Evolutionary conservation across 2,113 vertebrate genomes (phyloP).

Genomic region (Grammomys surdaster): DNA sequence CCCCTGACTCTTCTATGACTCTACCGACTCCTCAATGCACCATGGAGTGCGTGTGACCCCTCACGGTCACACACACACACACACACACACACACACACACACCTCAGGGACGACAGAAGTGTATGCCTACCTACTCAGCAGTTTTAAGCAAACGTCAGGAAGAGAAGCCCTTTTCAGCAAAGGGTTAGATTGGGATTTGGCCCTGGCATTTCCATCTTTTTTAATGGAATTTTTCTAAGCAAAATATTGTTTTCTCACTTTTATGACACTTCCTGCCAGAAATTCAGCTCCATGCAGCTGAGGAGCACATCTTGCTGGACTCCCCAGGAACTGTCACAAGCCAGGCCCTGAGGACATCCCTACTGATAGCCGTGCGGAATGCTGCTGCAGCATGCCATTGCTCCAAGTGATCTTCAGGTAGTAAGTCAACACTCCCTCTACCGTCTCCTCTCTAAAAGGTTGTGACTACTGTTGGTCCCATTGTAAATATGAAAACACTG

Average conservation of each 20-base stretch:
- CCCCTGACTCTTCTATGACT: too few species aligned
- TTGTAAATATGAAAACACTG: not conserved
- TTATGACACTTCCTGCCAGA: conserved; percentile 22
- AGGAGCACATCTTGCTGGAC: not conserved
- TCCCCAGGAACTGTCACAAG: not conserved
- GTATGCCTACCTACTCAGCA: not conserved
- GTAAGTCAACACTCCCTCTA: not conserved
- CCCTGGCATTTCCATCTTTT: not conserved
- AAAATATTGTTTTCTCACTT: conserved; percentile 4
- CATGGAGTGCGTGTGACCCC: rapidly evolving
- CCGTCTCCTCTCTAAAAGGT: not conserved
- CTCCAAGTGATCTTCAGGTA: not conserved
- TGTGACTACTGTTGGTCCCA: not conserved
- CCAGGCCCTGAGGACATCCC: not conserved
- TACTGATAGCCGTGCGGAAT: not conserved
- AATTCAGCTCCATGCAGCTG: not conserved
- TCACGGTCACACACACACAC: not conserved
- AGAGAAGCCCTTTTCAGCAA: not conserved
- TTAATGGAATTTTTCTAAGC: not conserved
- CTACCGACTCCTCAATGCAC: too few species aligned
- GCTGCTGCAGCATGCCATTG: not conserved
- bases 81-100: not conserved
- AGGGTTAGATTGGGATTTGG: not conserved
- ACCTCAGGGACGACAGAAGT: not conserved
- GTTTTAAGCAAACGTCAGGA: not conserved